These are phyloP conservation scores for Pyxicephalus adspersus DNA, from an alignment of 2,113 vertebrate species.

Conservation along the genomic window DNA sequence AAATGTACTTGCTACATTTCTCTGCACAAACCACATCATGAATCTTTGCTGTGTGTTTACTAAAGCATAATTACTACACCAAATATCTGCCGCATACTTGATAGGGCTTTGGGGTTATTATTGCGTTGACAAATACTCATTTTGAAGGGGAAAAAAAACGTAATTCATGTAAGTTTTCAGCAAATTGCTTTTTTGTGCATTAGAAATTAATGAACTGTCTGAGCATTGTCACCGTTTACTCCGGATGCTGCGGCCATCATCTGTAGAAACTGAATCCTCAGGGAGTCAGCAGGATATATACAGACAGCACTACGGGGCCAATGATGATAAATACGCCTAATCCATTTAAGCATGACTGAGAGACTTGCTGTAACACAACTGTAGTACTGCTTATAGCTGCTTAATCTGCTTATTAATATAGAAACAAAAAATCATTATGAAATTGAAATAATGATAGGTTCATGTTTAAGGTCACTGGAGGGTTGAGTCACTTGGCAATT, in stretches of 20 bases:
- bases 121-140: not conserved
- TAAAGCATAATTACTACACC: constrained; percentile 3
- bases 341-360: too few species aligned
- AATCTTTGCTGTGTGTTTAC: not conserved
- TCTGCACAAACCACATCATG: not conserved
- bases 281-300: not conserved
- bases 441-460: too few species aligned
- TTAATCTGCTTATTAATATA: too few species aligned
- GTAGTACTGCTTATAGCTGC: too few species aligned
- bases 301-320: not conserved
- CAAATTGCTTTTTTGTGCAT: not conserved
- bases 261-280: not conserved
- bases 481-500: too few species aligned
- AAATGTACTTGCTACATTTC: not conserved
- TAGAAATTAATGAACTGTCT: not conserved
- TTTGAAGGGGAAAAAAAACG: not conserved
- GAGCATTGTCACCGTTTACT: not conserved
- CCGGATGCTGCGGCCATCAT: not conserved
- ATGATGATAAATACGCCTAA: too few species aligned
- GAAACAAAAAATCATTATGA: too few species aligned
- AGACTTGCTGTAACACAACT: too few species aligned
- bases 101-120: not conserved
- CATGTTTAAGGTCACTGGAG: too few species aligned
- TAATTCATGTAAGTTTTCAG: not conserved
- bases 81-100: not conserved